Evolutionary conservation across 2,888 invertebrate species (phyloP), one percentile per base, ranked within the genome.

Genomic region (Synanthedon tipuliformis): DNA sequence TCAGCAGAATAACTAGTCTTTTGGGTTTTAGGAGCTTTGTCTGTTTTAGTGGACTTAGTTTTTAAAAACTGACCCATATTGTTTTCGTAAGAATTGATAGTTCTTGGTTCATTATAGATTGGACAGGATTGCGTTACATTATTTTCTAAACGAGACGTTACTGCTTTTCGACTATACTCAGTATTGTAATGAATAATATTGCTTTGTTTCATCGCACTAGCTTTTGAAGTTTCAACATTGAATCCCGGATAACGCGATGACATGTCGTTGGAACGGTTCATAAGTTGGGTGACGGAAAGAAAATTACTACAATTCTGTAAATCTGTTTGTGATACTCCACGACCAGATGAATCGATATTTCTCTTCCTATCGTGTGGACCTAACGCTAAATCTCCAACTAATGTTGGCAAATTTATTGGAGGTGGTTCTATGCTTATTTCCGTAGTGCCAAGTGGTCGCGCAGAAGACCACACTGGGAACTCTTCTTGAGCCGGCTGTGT

Each of bases 351-450:
- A 54, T 85, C 85, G 48, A 65, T 58, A 61, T 65, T 78, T 62
- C 78, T 85, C 68, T 84, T 87, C 61, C 79, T 85, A 53, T 87
- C 87, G 54, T 87, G 86, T 11, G 87, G 87, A 0, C 87, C 87
- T 54, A 87, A 63, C 8, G 87, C 87, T 59, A 87, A 64, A 61
- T 87, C 87, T 27, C 87, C 87, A 34, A 86, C 79, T 57, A 87
- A 69, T 12, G 87, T 87, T 4, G 87, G 87, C 52, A 87, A 65
- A 61, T 87, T 86, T 13, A 86, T 82, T 13, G 87, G 87, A 23
- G 86, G 87, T 16, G 86, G 86, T 57, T 87, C 87, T 56, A 87
- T 86, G 59, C 81, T 85, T 52, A 87, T 82, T 73, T 87, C 87
- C 18, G 87, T 79, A 8, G 86, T 86, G 4, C 86, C 87, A 13